Percentiles rank a stretch among this genome's conserved stretches.
These are phyloP conservation scores for Pelodytes ibericus DNA, from an alignment of 2,797 vertebrate species.

Conservation along the genomic window DNA sequence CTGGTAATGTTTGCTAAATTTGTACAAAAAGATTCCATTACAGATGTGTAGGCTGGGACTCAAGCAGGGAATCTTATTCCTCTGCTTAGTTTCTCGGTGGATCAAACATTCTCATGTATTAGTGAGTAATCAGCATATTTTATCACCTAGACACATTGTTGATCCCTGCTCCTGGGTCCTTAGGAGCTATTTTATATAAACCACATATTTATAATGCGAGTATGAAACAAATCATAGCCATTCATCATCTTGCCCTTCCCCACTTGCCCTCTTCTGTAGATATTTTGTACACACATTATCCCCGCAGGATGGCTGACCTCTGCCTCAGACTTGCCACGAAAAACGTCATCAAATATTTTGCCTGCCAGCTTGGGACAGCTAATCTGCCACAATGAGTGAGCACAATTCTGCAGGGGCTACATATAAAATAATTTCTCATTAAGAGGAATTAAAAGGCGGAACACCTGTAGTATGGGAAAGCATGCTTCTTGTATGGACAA, in stretches of 20 bases:
- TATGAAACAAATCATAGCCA: conserved; percentile 56
- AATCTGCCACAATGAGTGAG: conserved; percentile 41
- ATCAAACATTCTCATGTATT: no score
- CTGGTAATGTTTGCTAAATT: no score
- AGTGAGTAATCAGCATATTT: no score
- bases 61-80: no score
- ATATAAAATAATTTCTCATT: conserved; percentile 52
- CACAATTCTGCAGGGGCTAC: conserved; percentile 41
- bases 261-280: conserved; percentile 40
- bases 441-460: conserved; percentile 55
- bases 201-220: no score
- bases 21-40: no score
- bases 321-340: conserved; percentile 27
- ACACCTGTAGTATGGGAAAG: background rate
- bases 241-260: conserved; percentile 54
- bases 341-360: conserved; percentile 47
- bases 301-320: conserved; percentile 48
- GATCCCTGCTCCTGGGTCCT: no score
- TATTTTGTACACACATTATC: conserved; percentile 54
- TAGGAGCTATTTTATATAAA: no score
- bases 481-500: background rate
- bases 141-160: no score
- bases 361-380: conserved; percentile 39
- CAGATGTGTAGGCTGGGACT: no score
- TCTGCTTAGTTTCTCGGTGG: no score